Evolutionary conservation across 1,140 invertebrate genomes (phyloP).

Genomic region (Drosophila virilis): DNA sequence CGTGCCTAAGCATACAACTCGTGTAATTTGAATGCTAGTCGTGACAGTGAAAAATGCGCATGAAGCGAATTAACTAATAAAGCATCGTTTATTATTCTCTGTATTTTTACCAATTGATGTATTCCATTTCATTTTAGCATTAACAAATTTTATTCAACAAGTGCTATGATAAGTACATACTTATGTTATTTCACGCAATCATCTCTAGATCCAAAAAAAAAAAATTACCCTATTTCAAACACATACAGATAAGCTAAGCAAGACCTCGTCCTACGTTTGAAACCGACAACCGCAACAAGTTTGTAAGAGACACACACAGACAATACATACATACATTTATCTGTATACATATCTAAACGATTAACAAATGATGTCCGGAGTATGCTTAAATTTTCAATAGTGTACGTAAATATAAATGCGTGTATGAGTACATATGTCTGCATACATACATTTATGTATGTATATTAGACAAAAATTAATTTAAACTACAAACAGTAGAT

Average conservation of each 20-base stretch:
- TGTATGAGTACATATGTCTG: too few relatives aligned
- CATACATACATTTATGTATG: too few relatives aligned
- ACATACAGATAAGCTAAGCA: conserved; percentile 19
- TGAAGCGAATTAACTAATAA: background rate
- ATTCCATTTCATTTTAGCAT: background rate
- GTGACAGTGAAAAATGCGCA: background rate
- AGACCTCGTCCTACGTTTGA: conserved; percentile 7
- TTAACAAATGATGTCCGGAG: too few relatives aligned
- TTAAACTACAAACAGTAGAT: too few relatives aligned
- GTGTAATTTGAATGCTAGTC: background rate
- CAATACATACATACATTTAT: too few relatives aligned
- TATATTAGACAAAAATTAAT: too few relatives aligned
- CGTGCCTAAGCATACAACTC: conserved; percentile 3
- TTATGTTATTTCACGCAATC: conserved; percentile 9
- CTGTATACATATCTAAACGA: too few relatives aligned
- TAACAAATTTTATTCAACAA: conserved; percentile 28
- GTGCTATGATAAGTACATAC: background rate
- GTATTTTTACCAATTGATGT: background rate
- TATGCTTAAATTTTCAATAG: too few relatives aligned
- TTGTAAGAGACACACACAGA: conserved; percentile 10
- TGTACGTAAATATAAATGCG: too few relatives aligned
- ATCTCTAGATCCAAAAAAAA: conserved; percentile 4
- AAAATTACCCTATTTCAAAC: conserved; percentile 3
- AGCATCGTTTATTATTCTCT: background rate
- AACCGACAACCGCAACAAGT: conserved; percentile 12